Percentiles rank a stretch among this genome's conserved stretches.
These are phyloP conservation scores for Typhlichthys subterraneus DNA, from an alignment of 2,797 vertebrate genomes.

Conservation along the genomic window DNA sequence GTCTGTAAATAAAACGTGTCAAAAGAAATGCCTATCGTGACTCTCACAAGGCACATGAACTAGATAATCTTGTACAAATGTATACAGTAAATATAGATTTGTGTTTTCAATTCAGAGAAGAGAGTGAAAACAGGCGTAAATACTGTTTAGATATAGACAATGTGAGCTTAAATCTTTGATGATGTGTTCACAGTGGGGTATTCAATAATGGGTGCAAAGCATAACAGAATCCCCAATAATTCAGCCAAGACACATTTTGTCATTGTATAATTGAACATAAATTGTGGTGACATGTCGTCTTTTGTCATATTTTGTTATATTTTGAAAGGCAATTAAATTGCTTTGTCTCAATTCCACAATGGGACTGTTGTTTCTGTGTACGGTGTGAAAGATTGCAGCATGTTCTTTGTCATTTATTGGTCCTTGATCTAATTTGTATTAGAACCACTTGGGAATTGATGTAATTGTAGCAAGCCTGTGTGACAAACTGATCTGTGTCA, in stretches of 20 bases:
- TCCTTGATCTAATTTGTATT: slow-evolving; percentile 41
- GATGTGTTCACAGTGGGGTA: not conserved
- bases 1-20: no score
- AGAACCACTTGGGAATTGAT: slow-evolving; percentile 30
- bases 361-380: slow-evolving; percentile 5
- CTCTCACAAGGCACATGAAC: no score
- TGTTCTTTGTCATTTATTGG: slow-evolving; percentile 3
- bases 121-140: not conserved
- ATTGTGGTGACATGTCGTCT: slow-evolving; percentile 5
- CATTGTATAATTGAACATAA: slow-evolving; percentile 14
- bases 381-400: slow-evolving; percentile 3
- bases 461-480: slow-evolving; percentile 24
- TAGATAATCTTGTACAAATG: no score
- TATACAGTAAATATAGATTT: no score
- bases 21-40: no score
- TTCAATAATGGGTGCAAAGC: slow-evolving; percentile 2
- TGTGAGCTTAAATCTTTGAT: slow-evolving; percentile 4
- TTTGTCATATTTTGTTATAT: not conserved
- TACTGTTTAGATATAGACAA: slow-evolving; percentile 8
- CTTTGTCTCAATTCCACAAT: slow-evolving; percentile 14
- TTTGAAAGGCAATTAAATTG: slow-evolving; percentile 29
- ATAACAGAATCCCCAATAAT: slow-evolving; percentile 6
- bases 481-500: not conserved
- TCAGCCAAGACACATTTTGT: slow-evolving; percentile 4
- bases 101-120: not conserved